These are phyloP conservation scores for Chrysocyon brachyurus DNA, from an alignment of 2,797 vertebrate species.

Conservation along the genomic window DNA sequence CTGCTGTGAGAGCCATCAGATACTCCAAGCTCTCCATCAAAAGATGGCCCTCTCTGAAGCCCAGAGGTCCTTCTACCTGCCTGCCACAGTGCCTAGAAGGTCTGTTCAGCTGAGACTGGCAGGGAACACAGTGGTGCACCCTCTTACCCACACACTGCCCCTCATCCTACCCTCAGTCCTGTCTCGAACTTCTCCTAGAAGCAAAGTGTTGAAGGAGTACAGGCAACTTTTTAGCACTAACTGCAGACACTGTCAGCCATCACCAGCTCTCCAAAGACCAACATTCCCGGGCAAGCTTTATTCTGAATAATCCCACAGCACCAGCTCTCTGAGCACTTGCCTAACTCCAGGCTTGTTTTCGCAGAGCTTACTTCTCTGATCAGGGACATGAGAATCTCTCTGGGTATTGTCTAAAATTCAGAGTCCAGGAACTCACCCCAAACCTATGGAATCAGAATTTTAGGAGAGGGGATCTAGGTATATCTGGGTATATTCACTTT, in stretches of 20 bases:
- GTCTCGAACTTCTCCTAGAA: constrained; percentile 1
- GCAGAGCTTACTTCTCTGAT: constrained; percentile 1
- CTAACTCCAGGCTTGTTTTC: background rate
- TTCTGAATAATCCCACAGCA: background rate
- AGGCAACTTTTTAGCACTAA: background rate
- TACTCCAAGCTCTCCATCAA: background rate
- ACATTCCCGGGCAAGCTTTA: background rate
- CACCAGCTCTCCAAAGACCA: background rate
- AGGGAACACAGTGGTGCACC: background rate
- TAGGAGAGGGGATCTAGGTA: background rate
- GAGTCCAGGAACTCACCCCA: background rate
- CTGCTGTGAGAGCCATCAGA: background rate
- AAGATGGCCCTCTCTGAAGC: background rate
- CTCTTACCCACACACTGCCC: background rate
- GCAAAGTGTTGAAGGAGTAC: background rate
- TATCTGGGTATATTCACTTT: background rate
- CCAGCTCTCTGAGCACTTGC: background rate
- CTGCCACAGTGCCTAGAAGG: background rate
- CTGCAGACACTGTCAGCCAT: background rate
- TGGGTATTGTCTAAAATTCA: background rate
- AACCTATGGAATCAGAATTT: background rate
- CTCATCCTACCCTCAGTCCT: background rate
- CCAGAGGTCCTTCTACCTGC: background rate
- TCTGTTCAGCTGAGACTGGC: background rate
- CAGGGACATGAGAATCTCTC: background rate